phyloP scores from a whole-genome alignment of 2,797 vertebrate genomes.

The Tragopan temminckii region DNA sequence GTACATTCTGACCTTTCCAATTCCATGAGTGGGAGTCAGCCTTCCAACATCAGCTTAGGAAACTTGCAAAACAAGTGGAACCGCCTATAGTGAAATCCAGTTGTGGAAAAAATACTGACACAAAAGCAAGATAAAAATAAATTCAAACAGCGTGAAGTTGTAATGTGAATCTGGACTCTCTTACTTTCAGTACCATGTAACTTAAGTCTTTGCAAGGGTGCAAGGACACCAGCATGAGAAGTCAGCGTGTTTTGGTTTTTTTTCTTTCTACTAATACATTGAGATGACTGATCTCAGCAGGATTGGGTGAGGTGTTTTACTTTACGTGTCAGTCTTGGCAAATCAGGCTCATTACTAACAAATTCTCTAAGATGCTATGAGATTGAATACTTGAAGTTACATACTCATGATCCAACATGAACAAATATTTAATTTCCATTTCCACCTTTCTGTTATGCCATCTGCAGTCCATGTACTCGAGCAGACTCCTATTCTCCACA shows the following conservation, averaged over 20 bases:
- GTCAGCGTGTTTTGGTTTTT: background rate
- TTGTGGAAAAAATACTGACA: background rate
- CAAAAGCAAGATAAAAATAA: background rate
- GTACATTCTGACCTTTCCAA: constrained; percentile 56
- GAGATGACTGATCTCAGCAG: background rate
- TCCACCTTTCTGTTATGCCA: background rate
- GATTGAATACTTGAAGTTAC: background rate
- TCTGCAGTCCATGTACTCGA: background rate
- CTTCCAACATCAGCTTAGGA: constrained; percentile 18
- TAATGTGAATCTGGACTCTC: background rate
- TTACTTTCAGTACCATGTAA: background rate
- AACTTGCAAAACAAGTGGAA: constrained; percentile 40
- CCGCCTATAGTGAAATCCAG: constrained; percentile 26
- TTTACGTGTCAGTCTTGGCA: background rate
- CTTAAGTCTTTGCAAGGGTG: background rate
- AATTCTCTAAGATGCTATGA: background rate
- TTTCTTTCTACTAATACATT: background rate
- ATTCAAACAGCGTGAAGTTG: background rate
- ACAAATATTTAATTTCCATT: constrained; percentile 5
- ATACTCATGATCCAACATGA: background rate
- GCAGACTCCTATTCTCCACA: background rate
- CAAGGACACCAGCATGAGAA: background rate
- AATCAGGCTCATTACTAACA: background rate
- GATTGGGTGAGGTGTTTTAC: background rate
- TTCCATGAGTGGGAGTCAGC: constrained; percentile 35